Base-by-base conservation (phyloP, 2,888 invertebrate species). In the Theodoxus fluviatilis region DNA sequence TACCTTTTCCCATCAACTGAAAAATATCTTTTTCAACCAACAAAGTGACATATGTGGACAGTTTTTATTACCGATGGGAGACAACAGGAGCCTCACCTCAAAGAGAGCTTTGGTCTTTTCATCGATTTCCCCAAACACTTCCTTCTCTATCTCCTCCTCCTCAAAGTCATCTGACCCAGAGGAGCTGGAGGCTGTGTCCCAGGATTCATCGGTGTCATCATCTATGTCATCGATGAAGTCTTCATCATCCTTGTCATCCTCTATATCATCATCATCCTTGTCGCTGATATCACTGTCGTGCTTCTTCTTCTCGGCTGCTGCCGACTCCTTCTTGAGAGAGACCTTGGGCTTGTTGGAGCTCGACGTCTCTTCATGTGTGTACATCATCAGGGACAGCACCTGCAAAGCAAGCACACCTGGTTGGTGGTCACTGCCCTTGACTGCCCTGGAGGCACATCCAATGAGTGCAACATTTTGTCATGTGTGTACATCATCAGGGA, bases 311-410 rank as follows among this genome's bases (percentile, higher is more conserved):
- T 63, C 69, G 15, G 12, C n/a, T 28, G 3, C 52, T n/a, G 59
- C n/a, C 38, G 40, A 63, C 22, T 70, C 68, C 47, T 73, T 71
- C 40, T 71, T 70, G 37, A 67, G 72, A 22, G 55, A 57, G 52
- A 57, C 69, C 43, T 52, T 72, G 37, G 69, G 57, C 49, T 72
- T 73, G 59, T 72, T 73, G 33, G 52, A 69, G n/a, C 73, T 74
- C 7, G 67, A 67, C 28, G 71, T 65, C 12, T 70, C 74, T 28
- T 83, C 82, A 33, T 82, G 78, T 0, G 83, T 84, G 74, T 85
- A 85, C 68, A 84, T 74, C 82, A 84, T 85, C 72, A 86, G 78
- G 7, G 86, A 84, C 15, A 86, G 74, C 3, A 85, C 81, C 85
- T 85, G 71, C 3, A 22, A 1, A 40, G 7, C n/a, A 31, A 3